A percentile compares a stretch with the other conserved stretches of the same genome.
Conservation (phyloP, 2,113 vertebrate genomes). For the Collichthys lucidus region DNA sequence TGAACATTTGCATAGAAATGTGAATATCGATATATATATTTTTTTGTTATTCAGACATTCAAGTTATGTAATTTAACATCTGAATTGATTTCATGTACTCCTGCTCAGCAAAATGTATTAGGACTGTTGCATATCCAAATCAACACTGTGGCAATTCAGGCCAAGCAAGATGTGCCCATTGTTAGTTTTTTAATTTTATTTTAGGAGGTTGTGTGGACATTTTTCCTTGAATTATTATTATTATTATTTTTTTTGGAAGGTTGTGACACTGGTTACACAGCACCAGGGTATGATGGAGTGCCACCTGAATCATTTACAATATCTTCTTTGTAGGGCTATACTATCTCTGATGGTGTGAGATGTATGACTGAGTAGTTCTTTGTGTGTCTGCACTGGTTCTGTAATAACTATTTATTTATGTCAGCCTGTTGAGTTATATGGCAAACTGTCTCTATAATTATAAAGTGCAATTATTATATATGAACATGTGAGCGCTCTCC, state of each 20-base stretch:
- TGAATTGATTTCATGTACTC: conserved; percentile 33
- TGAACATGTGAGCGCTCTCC: conserved; percentile 76
- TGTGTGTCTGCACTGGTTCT: conserved; percentile 71
- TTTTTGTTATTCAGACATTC: conserved; percentile 28
- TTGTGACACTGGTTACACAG: conserved; percentile 34
- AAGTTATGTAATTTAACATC: conserved; percentile 22
- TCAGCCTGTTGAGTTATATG: conserved; percentile 67
- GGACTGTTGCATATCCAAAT: conserved; percentile 60
- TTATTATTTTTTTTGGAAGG: neutral
- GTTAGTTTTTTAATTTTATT: conserved; percentile 37
- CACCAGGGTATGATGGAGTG: conserved; percentile 40
- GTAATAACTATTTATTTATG: conserved; percentile 74
- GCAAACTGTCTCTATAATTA: conserved; percentile 79
- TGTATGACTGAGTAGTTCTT: conserved; percentile 65
- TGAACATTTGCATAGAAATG: conserved; percentile 46
- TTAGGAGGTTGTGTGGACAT: conserved; percentile 24
- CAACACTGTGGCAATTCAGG: conserved; percentile 67
- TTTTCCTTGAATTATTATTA: conserved; percentile 46
- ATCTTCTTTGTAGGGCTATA: conserved; percentile 72
- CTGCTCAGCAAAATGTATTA: conserved; percentile 42
- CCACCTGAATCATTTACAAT: conserved; percentile 56
- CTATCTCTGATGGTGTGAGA: conserved; percentile 56
- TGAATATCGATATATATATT: conserved; percentile 29
- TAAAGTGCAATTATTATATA: conserved; percentile 87
- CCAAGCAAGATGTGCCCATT: conserved; percentile 50